A percentile compares a stretch with the other conserved stretches of the same genome.
phyloP scores from a whole-genome alignment of 2,888 invertebrate species.

The Archips crataeganus region DNA sequence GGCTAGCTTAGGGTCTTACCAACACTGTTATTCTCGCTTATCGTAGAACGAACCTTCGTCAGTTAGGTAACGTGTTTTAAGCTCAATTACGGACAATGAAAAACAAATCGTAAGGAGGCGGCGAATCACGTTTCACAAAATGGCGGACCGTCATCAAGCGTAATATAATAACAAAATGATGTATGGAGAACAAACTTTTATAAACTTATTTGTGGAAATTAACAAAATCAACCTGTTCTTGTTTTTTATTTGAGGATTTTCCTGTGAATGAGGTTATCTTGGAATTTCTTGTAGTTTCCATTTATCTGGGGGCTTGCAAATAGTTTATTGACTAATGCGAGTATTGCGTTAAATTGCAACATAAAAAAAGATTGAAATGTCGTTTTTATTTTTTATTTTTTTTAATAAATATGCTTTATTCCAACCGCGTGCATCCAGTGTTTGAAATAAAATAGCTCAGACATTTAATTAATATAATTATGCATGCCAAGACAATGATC shows the following conservation, averaged over 20 bases:
- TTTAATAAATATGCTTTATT: background rate
- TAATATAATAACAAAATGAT: constrained; percentile 31
- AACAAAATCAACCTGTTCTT: background rate
- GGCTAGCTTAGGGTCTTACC: background rate
- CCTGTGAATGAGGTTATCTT: background rate
- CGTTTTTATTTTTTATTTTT: background rate
- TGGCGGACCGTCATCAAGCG: constrained; percentile 42
- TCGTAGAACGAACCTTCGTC: background rate
- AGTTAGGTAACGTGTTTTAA: background rate
- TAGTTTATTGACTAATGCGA: background rate
- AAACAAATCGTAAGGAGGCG: constrained; percentile 13
- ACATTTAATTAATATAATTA: too few relatives aligned
- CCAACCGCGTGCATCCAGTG: background rate
- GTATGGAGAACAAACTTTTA: constrained; percentile 14
- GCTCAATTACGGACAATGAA: constrained; percentile 19
- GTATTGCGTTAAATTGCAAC: background rate
- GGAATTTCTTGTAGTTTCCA: constrained; percentile 1
- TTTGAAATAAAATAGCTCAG: background rate
- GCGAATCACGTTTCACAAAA: constrained; percentile 42
- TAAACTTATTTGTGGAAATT: background rate
- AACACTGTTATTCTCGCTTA: background rate
- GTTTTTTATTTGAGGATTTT: background rate
- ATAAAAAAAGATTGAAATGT: background rate
- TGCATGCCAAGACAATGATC: background rate
- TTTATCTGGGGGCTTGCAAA: background rate